Conservation (phyloP, 2,797 vertebrate species). For the Rousettus madagascariensis region DNA sequence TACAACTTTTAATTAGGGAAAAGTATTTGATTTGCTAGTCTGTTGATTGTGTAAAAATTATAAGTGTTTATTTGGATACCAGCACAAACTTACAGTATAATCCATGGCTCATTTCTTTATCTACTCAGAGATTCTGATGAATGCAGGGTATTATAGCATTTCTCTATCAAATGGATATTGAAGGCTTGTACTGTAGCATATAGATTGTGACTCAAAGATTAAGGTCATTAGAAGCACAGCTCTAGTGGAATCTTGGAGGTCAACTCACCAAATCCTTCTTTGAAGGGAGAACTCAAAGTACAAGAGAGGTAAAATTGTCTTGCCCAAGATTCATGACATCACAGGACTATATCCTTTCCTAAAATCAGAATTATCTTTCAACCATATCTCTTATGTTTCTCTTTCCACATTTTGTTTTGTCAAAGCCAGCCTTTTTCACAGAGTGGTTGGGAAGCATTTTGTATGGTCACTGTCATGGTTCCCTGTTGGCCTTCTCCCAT, state of each 20-base stretch:
- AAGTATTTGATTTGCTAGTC: background rate
- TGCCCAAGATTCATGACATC: background rate
- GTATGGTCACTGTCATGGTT: background rate
- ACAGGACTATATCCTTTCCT: background rate
- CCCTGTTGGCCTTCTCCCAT: background rate
- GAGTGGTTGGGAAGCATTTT: background rate
- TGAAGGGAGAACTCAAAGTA: background rate
- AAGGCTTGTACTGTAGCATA: background rate
- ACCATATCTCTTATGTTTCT: background rate
- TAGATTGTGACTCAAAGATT: background rate
- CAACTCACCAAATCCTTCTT: background rate
- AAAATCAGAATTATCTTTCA: background rate
- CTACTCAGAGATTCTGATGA: background rate
- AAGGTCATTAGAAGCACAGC: background rate
- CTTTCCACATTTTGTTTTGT: background rate
- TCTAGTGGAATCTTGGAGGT: background rate
- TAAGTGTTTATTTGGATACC: background rate
- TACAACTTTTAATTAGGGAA: background rate
- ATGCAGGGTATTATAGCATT: background rate
- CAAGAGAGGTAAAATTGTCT: background rate
- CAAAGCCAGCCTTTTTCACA: background rate
- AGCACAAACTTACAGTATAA: background rate
- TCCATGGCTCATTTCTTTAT: background rate
- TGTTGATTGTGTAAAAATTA: background rate
- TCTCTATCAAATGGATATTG: background rate